Conservation (phyloP, 2,888 invertebrate species). For the Cactoblastis cactorum region DNA sequence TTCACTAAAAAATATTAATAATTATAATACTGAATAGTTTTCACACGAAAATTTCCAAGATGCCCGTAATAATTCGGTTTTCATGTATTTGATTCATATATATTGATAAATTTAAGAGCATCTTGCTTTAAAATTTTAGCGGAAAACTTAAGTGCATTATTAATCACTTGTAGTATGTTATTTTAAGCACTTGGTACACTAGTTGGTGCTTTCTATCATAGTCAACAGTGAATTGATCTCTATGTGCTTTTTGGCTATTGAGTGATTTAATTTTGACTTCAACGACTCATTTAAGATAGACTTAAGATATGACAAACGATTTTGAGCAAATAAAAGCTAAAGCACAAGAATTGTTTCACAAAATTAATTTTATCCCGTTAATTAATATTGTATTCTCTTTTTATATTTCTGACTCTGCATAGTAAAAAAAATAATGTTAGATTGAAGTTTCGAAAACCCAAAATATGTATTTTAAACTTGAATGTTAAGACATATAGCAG, state of each 20-base stretch:
- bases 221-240: not conserved
- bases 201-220: not conserved
- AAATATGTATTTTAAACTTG: too few species aligned
- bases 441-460: not conserved
- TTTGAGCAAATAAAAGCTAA: too few species aligned
- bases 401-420: not conserved
- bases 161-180: not conserved
- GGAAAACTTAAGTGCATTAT: not conserved
- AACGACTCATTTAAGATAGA: too few species aligned
- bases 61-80: not conserved
- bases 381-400: not conserved
- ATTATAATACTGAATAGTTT: not conserved
- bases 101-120: not conserved
- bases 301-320: too few species aligned
- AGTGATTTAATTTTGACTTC: not conserved
- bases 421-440: not conserved
- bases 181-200: not conserved
- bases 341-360: too few species aligned
- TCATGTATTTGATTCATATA: too few species aligned
- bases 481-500: too few species aligned
- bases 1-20: not conserved
- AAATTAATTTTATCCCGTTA: not conserved
- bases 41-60: not conserved
- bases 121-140: not conserved
- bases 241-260: not conserved